Percentiles rank a stretch among this genome's conserved stretches.
These are phyloP conservation scores for Hirtodrosophila cameraria DNA, from an alignment of 2,888 invertebrate genomes.

Conservation along the genomic window DNA sequence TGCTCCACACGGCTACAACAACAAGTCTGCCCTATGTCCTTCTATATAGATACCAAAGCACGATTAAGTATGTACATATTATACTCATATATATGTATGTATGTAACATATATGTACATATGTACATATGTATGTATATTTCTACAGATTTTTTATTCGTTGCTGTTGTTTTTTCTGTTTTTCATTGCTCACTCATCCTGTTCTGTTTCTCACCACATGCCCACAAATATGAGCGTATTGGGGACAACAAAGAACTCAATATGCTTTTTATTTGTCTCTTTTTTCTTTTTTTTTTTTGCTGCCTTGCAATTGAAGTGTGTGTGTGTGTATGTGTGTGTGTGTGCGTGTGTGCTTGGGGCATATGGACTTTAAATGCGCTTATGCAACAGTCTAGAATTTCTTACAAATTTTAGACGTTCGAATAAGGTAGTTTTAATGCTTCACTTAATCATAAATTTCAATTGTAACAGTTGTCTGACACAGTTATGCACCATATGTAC, in stretches of 20 bases:
- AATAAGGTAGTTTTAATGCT: too few species aligned
- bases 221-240: slow-evolving; percentile 50
- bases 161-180: too few species aligned
- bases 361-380: not conserved
- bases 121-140: not conserved
- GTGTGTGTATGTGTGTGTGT: too few species aligned
- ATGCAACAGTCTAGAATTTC: too few species aligned
- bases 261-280: slow-evolving; percentile 21
- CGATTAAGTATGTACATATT: slow-evolving; percentile 33
- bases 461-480: too few species aligned
- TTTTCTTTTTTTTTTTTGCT: slow-evolving; percentile 11
- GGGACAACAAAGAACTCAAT: slow-evolving; percentile 58
- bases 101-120: not conserved
- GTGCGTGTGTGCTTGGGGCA: not conserved
- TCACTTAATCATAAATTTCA: too few species aligned
- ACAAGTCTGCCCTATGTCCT: slow-evolving; percentile 26
- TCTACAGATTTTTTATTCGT: slow-evolving; percentile 22
- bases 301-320: slow-evolving; percentile 9
- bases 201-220: slow-evolving; percentile 19
- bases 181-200: slow-evolving; percentile 38
- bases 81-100: slow-evolving; percentile 1
- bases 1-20: too few species aligned
- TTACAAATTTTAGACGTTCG: too few species aligned
- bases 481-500: too few species aligned
- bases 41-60: slow-evolving; percentile 17